Evolutionary conservation across 2,888 invertebrate species (phyloP), one percentile per base, ranked within the genome.

Genomic region (Ypsolopha sequella): DNA sequence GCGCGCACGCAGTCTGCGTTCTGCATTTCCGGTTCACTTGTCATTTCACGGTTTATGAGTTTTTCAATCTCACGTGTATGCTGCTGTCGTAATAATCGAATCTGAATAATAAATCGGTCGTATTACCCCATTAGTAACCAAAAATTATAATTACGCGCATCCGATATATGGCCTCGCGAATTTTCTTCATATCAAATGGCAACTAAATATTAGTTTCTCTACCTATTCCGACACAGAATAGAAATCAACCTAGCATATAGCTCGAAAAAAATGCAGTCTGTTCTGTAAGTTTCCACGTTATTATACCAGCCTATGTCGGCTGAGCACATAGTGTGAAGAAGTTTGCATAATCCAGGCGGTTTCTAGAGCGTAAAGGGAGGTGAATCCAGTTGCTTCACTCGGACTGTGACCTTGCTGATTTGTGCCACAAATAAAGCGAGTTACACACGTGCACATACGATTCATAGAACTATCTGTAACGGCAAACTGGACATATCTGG

Each of bases 321-420:
- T 13, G 48, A 14, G 13, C 38, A 41, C 47, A 45, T n/a, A 44
- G 14, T 51, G n/a, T 36, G 36, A 39, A 49, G 39, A 62, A 58
- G 70, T 74, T 84, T 84, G 79, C 84, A 74, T 76, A 81, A 85
- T 69, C 65, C 64, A 48, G 59, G 70, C 56, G 64, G 69, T 84
- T 80, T 85, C 81, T 82, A 76, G 85, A 85, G 85, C 85, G 82
- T 73, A 85, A 85, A 84, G 76, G 80, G 75, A 76, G 77, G 62
- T 64, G 59, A 59, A 61, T 60, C 59, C 61, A 59, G 70, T 82
- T 82, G 76, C 80, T 61, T 62, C 80, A 85, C 63, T 49, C 41
- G 13, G 6, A 14, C 36, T 50, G 58, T 71, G 76, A 82, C 82
- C 81, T 82, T 84, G 81, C 60, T 52, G 55, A 55, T 53, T 54